These are phyloP conservation scores for Lepidocyrtoides sp. DNA, from an alignment of 2,888 invertebrate genomes.

Conservation along the genomic window DNA sequence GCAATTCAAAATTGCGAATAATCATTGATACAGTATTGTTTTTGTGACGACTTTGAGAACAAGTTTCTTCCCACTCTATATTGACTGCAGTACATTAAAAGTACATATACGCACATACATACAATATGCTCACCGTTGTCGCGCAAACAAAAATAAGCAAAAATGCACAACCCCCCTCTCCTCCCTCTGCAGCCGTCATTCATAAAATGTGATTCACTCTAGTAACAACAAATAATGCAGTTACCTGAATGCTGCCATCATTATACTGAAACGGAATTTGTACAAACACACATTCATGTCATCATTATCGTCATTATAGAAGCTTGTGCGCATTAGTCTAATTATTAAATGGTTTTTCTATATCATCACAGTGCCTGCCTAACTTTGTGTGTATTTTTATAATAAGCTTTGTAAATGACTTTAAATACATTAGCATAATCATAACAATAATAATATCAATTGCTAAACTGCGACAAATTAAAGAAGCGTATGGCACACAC, in stretches of 20 bases:
- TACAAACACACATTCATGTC: slow-evolving; percentile 10
- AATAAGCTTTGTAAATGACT: background rate
- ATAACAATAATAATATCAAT: slow-evolving; percentile 9
- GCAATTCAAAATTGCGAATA: slow-evolving; percentile 50
- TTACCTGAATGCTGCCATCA: background rate
- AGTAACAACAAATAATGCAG: background rate
- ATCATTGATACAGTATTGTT: slow-evolving; percentile 76
- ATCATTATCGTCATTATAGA: background rate
- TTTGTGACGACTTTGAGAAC: slow-evolving; percentile 77
- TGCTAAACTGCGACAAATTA: slow-evolving; percentile 24
- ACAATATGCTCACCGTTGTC: background rate
- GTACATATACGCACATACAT: background rate
- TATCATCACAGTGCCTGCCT: too few species aligned
- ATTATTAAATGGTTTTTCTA: slow-evolving; percentile 30
- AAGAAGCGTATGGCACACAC: slow-evolving; percentile 9
- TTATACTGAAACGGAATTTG: background rate
- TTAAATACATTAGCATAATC: background rate
- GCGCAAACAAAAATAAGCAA: slow-evolving; percentile 28
- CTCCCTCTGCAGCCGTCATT: slow-evolving; percentile 19
- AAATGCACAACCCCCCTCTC: slow-evolving; percentile 46
- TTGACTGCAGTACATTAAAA: slow-evolving; percentile 13
- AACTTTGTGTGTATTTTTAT: background rate
- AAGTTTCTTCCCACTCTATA: slow-evolving; percentile 74
- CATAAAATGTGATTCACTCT: slow-evolving; percentile 40
- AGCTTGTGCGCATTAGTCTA: background rate